These are phyloP conservation scores for Metacarcinus magister DNA, from an alignment of 2,888 invertebrate species.

Conservation along the genomic window DNA sequence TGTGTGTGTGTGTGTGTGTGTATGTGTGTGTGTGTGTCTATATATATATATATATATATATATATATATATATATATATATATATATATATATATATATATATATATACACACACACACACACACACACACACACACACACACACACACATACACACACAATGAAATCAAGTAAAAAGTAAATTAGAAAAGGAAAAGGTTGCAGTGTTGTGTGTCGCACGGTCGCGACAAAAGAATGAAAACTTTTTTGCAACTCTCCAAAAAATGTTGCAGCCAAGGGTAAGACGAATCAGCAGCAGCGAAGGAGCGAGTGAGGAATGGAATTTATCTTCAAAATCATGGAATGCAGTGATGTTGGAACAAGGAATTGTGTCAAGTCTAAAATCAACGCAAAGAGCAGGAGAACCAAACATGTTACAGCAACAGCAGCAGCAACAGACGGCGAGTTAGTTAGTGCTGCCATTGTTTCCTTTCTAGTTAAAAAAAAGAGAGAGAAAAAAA, in stretches of 20 bases:
- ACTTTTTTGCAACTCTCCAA: neutral
- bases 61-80: too few species aligned
- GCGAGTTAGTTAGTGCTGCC: neutral
- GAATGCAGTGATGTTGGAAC: neutral
- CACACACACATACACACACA: neutral
- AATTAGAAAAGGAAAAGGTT: neutral
- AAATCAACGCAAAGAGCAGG: neutral
- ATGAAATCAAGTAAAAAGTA: neutral
- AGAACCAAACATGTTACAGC: neutral
- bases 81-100: too few species aligned
- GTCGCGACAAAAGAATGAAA: neutral
- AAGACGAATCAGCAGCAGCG: neutral
- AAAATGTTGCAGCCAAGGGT: neutral
- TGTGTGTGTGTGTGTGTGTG: neutral
- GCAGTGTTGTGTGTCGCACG: neutral
- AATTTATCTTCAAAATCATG: constrained; percentile 13
- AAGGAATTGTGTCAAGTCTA: neutral
- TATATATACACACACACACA: too few species aligned
- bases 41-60: too few species aligned
- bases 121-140: too few species aligned
- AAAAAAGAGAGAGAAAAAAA: neutral
- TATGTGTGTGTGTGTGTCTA: too few species aligned
- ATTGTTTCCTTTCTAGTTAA: neutral
- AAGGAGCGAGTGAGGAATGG: neutral
- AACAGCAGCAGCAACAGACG: neutral